Evolutionary conservation across 2,113 vertebrate genomes (phyloP).

Genomic region (Ammospiza nelsoni): DNA sequence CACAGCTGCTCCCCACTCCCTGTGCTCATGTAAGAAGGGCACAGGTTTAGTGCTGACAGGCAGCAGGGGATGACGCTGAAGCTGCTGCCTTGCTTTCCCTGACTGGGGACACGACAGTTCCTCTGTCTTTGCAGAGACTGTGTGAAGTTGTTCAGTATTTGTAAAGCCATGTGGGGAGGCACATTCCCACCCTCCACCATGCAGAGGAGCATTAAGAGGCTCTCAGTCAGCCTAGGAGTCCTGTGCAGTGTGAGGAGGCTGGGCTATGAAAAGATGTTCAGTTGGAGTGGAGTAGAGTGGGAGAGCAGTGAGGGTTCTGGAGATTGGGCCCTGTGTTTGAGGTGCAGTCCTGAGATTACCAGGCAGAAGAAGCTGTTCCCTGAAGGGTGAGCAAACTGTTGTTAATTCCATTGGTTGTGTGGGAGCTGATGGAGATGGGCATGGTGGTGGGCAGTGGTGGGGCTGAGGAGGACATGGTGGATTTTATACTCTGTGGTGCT

Average conservation of each 20-base stretch:
- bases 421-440: background rate
- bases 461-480: background rate
- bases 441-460: background rate
- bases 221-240: background rate
- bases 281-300: background rate
- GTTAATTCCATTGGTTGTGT: background rate
- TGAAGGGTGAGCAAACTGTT: background rate
- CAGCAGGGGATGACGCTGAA: background rate
- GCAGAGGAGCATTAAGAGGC: background rate
- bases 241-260: background rate
- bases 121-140: background rate
- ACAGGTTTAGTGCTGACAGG: background rate
- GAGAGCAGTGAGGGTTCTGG: background rate
- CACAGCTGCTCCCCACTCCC: background rate
- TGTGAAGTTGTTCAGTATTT: background rate
- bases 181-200: background rate
- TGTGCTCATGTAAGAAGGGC: background rate
- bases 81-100: background rate
- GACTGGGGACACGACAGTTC: accelerated
- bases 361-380: background rate
- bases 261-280: background rate
- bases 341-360: background rate
- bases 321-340: background rate
- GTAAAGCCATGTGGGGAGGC: background rate
- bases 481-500: background rate